Base-by-base conservation (phyloP, 1,140 invertebrate genomes). In the Drosophila murphyi region DNA sequence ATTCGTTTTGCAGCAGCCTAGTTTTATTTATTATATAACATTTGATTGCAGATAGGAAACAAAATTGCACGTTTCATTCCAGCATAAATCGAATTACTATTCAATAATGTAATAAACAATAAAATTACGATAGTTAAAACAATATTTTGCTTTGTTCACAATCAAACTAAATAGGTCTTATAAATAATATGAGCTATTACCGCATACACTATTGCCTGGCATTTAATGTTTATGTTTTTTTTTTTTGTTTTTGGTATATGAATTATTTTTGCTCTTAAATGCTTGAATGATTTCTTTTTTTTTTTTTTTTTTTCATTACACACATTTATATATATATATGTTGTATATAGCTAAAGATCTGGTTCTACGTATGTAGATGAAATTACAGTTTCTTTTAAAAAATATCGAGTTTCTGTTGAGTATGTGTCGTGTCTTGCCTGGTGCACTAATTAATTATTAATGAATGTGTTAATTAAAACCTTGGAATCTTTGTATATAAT, bases 321-420 rank as follows among this genome's bases (percentile, higher is more conserved):
- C 37, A 72, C 45, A 72, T 37, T 57, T 65, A 60, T 74, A 81
- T 51, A 60, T 73, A 59, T 54, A 34, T 65, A 59, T 56, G 64
- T 43, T 43, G 20, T 20, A 43, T 71, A 73, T 61, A 65, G 54
- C 52, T 62, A 67, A 45, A 47, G 45, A 64, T 69, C 63, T 80
- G 65, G 29, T 20, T 72, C 78, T 76, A 78, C 59, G 61, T 68
- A 41, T 65, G 72, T 54, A 47, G 50, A 71, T 61, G 32, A 43
- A 63, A 74, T 52, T 62, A 62, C 55, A 70, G 45, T 47, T 45
- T 48, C 37, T 61, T 43, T 39, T 51, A 80, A 83, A 87, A 87
- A 80, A 80, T 77, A 87, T 78, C 56, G 48, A 72, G 57, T 69
- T 77, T 39, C 8, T 55, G 68, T 74, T 80, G 82, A 86, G 82